phyloP scores from a whole-genome alignment of 2,113 vertebrate species.

The Laticauda laticaudata region DNA sequence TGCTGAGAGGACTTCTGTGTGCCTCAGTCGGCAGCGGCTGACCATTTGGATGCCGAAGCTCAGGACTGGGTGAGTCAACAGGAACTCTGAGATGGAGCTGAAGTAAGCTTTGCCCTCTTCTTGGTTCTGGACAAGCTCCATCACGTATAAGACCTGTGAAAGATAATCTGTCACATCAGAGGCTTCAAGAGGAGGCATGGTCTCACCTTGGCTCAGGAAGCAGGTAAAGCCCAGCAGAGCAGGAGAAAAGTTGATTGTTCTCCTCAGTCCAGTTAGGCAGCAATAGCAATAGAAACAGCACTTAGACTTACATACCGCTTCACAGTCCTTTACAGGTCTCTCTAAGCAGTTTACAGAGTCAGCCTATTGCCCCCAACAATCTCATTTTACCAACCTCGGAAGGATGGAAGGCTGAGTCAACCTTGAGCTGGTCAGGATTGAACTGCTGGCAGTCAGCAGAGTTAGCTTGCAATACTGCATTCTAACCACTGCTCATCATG shows the following conservation, averaged over 20 bases:
- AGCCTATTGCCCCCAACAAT: too few species aligned
- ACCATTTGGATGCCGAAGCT: constrained; percentile 96
- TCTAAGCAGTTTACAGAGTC: too few species aligned
- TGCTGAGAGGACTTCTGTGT: constrained; percentile 90
- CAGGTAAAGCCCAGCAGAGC: neutral
- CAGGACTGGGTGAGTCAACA: constrained; percentile 95
- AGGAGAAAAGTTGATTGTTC: too few species aligned
- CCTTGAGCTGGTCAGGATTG: too few species aligned
- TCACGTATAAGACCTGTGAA: constrained; percentile 91
- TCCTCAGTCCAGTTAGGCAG: too few species aligned
- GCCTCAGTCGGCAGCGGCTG: constrained; percentile 79
- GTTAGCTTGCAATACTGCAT: too few species aligned
- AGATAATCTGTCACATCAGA: neutral
- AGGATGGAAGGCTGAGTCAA: too few species aligned
- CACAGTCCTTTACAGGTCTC: too few species aligned
- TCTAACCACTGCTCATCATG: too few species aligned
- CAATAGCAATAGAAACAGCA: neutral
- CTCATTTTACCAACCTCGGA: too few species aligned
- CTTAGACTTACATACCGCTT: neutral
- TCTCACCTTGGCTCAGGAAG: neutral
- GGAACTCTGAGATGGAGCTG: constrained; percentile 94
- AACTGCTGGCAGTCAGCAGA: too few species aligned
- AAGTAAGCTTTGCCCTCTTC: constrained; percentile 91
- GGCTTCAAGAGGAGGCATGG: neutral
- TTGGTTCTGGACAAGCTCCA: constrained; percentile 93